Conservation (phyloP, 1,140 invertebrate genomes). For the Monochamus saltuarius region DNA sequence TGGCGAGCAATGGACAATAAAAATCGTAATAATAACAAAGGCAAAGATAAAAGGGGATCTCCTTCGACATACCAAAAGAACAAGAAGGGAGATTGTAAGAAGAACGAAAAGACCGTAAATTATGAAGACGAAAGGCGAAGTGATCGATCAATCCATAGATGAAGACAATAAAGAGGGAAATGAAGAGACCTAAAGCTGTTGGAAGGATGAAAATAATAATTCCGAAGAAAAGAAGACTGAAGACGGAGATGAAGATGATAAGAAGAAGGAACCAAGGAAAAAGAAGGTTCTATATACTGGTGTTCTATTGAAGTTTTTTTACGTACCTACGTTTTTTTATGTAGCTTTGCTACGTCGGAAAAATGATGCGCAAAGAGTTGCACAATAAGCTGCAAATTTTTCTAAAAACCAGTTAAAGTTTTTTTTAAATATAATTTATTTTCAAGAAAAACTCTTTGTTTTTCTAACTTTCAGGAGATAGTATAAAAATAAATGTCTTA, state of each 20-base stretch:
- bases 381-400: too few species aligned
- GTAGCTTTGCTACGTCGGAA: too few species aligned
- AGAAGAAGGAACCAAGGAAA: slow-evolving; percentile 33
- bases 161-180: slow-evolving; percentile 33
- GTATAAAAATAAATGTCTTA: too few species aligned
- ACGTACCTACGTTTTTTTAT: too few species aligned
- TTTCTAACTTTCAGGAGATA: too few species aligned
- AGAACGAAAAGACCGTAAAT: slow-evolving; percentile 5
- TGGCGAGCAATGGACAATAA: slow-evolving; percentile 23
- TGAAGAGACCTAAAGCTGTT: slow-evolving; percentile 38
- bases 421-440: too few species aligned
- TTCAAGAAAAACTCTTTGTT: too few species aligned
- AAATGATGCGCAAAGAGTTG: too few species aligned
- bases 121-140: slow-evolving; percentile 24
- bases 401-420: too few species aligned
- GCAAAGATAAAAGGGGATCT: slow-evolving; percentile 23
- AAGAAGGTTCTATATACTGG: slow-evolving; percentile 59
- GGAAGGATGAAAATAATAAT: slow-evolving; percentile 47
- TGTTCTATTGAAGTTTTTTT: slow-evolving; percentile 64
- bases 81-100: slow-evolving; percentile 17
- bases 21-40: slow-evolving; percentile 13
- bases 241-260: slow-evolving; percentile 18
- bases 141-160: slow-evolving; percentile 13
- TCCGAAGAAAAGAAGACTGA: slow-evolving; percentile 32
- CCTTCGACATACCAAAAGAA: slow-evolving; percentile 16